Base-by-base conservation (phyloP, 2,113 vertebrate species). In the Mola mola region DNA sequence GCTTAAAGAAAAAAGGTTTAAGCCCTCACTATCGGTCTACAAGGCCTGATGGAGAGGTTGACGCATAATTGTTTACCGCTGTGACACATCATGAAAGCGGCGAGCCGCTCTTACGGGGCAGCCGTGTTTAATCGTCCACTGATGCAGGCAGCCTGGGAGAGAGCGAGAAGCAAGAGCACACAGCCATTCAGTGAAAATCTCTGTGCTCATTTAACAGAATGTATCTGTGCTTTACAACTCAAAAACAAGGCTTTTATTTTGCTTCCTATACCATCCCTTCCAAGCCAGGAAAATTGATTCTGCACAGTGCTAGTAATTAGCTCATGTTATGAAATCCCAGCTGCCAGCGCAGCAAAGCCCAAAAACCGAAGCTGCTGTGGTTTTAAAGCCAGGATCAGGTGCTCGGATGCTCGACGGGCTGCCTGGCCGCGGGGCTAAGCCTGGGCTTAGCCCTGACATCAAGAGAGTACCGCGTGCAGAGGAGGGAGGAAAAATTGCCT, bases 401-500 rank as follows among this genome's bases (percentile, higher is more conserved):
- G 51, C 24, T 78, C 29, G 44, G 78, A 79, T 82, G 82, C 85
- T 56, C n/a, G 61, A 81, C 79, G 79, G 70, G 58, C 76, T 41
- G 44, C 58, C 38, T 11, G 64, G 68, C 67, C 40, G 47, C 20
- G 31, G 66, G 87, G 83, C 68, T 89, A 89, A 87, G 52, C 84
- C 51, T 15, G 29, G 68, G 84, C 78, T 90, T 86, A 90, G 59
- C 57, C 38, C 47, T 42, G 74, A 79, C 72, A 68, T 46, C 17
- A 51, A 76, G 56, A 73, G 68, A 75, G 57, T 61, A 74, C 42
- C 28, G 59, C 31, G 53, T 42, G 13, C 53, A 61, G 47, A 66
- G 50, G 51, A 63, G 64, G 78, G 55, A 74, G 73, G 68, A 83
- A 73, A 84, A 74, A 78, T 69, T 58, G 75, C 78, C 80, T 81